Evolutionary conservation across 2,888 invertebrate species (phyloP).

Genomic region (Plebejus anna): DNA sequence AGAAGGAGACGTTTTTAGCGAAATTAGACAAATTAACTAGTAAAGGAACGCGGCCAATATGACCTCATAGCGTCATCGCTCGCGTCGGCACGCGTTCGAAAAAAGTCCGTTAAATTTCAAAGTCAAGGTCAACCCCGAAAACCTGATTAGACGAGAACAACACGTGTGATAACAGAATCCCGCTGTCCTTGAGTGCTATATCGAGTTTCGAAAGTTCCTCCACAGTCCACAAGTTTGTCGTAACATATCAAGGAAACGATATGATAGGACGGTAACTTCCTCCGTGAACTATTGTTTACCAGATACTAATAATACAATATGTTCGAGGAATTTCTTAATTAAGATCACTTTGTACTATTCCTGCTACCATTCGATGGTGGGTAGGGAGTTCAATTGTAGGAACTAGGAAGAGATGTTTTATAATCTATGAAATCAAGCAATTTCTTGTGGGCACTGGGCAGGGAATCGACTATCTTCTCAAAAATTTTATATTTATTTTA

Average conservation of each 20-base stretch:
- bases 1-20: too few species aligned
- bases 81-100: background rate
- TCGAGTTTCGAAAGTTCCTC: conserved; percentile 18
- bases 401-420: background rate
- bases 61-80: background rate
- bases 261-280: background rate
- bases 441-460: too few species aligned
- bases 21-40: too few species aligned
- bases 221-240: background rate
- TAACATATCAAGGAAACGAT: conserved; percentile 11
- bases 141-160: conserved; percentile 9
- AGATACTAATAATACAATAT: background rate
- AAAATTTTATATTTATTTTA: too few species aligned
- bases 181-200: conserved; percentile 20
- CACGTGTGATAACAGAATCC: conserved; percentile 13
- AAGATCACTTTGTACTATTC: background rate
- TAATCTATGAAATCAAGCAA: too few species aligned
- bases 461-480: background rate
- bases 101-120: conserved; percentile 17
- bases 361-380: background rate
- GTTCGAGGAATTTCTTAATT: background rate
- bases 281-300: conserved; percentile 7
- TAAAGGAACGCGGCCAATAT: too few species aligned
- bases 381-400: background rate
- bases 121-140: conserved; percentile 12